These are phyloP conservation scores for Chelonus formosanus DNA, from an alignment of 2,888 invertebrate genomes.

Conservation along the genomic window DNA sequence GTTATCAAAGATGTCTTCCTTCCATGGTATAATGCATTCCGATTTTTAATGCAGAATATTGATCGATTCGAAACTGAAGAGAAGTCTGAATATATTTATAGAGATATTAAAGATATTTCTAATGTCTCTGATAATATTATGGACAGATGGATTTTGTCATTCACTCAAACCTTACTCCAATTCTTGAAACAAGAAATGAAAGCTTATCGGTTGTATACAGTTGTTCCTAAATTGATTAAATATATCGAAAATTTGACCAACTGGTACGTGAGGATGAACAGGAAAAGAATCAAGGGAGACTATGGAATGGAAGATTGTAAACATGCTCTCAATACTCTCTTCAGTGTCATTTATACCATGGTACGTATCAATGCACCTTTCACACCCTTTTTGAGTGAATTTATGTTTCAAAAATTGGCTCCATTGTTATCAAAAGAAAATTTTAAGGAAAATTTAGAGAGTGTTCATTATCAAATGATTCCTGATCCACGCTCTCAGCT, in stretches of 20 bases:
- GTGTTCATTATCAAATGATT: conserved; percentile 92
- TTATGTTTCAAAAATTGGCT: conserved; percentile 90
- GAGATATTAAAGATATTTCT: conserved; percentile 51
- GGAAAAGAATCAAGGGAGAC: conserved; percentile 94
- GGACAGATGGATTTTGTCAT: conserved; percentile 97
- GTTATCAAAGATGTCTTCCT: conserved; percentile 97
- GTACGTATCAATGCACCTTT: conserved; percentile 96
- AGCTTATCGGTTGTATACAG: conserved; percentile 93
- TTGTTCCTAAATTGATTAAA: conserved; percentile 91
- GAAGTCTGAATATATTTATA: conserved; percentile 62
- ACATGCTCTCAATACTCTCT: conserved; percentile 86
- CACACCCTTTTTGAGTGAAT: conserved; percentile 94
- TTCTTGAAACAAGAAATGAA: conserved; percentile 94
- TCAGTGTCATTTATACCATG: conserved; percentile 87
- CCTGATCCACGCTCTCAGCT: conserved; percentile 77
- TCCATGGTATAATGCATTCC: conserved; percentile 94
- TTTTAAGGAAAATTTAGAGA: conserved; percentile 69
- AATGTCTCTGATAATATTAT: conserved; percentile 76
- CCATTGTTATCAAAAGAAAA: conserved; percentile 68
- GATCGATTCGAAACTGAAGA: conserved; percentile 80
- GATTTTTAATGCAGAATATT: conserved; percentile 95
- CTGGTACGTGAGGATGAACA: conserved; percentile 98
- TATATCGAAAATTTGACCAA: conserved; percentile 98
- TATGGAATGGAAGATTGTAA: conserved; percentile 81
- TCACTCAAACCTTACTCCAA: conserved; percentile 89